Evolutionary conservation across 2,797 vertebrate genomes (phyloP).

Genomic region (Amphiprion clarkii): DNA sequence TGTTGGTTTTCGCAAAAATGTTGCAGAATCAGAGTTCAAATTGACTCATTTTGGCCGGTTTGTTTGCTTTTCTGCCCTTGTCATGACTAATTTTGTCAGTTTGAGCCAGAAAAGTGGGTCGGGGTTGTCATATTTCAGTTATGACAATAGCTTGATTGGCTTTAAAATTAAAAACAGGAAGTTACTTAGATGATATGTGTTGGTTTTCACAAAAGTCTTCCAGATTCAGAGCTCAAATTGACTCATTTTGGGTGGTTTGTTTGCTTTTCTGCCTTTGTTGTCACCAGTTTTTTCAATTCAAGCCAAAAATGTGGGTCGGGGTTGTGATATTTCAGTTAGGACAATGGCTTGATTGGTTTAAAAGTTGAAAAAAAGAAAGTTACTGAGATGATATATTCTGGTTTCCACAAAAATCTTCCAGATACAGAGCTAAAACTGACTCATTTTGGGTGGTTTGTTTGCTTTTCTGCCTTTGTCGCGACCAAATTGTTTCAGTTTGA

Average conservation of each 20-base stretch:
- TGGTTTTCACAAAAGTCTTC: conserved; percentile 4
- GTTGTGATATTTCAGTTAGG: conserved; percentile 31
- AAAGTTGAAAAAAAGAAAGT: background rate
- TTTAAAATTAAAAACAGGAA: background rate
- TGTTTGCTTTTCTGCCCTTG: conserved; percentile 64
- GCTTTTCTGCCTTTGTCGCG: conserved; percentile 56
- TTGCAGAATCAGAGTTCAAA: conserved; percentile 47
- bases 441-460: conserved; percentile 49
- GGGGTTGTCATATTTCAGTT: conserved; percentile 33
- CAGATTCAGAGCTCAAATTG: conserved; percentile 51
- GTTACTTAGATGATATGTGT: too few relatives aligned
- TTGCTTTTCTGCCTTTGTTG: conserved; percentile 61
- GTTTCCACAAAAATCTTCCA: conserved; percentile 14
- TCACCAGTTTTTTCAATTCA: conserved; percentile 27
- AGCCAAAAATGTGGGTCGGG: conserved; percentile 30
- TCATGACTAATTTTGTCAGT: conserved; percentile 27
- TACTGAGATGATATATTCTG: too few relatives aligned
- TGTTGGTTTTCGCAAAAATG: conserved; percentile 2
- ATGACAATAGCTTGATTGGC: conserved; percentile 16
- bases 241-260: conserved; percentile 51
- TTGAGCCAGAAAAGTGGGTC: conserved; percentile 27
- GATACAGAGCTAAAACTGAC: conserved; percentile 38
- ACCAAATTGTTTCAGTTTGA: conserved; percentile 3
- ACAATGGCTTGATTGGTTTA: conserved; percentile 18
- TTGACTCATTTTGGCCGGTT: conserved; percentile 45